Conservation (phyloP, 1,140 invertebrate genomes). For the Armadillidium nasatum region DNA sequence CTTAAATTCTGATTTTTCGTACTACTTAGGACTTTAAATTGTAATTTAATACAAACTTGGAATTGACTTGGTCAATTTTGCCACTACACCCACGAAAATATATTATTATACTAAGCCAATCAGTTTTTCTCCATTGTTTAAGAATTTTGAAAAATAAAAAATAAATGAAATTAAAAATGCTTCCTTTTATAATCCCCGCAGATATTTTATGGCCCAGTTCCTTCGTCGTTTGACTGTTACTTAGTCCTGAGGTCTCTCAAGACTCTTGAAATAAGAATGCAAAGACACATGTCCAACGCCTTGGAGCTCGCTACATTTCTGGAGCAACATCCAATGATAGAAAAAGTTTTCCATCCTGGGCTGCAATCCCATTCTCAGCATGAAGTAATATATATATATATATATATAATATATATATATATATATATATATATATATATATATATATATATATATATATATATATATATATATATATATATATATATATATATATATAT, state of each 20-base stretch:
- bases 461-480: too few relatives aligned
- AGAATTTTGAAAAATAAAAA: too few relatives aligned
- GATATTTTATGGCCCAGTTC: conserved; percentile 75
- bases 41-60: too few relatives aligned
- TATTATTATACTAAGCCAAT: too few relatives aligned
- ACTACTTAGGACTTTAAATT: too few relatives aligned
- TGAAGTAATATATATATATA: conserved; percentile 49
- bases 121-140: too few relatives aligned
- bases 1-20: too few relatives aligned
- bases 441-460: background rate
- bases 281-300: conserved; percentile 72
- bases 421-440: background rate
- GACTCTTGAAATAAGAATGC: conserved; percentile 86
- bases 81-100: too few relatives aligned
- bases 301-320: conserved; percentile 71
- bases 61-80: too few relatives aligned
- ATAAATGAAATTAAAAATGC: too few relatives aligned
- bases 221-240: conserved; percentile 92
- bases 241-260: conserved; percentile 89
- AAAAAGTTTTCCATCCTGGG: conserved; percentile 78
- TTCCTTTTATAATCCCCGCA: background rate
- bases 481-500: too few relatives aligned
- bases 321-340: conserved; percentile 68
- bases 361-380: conserved; percentile 85
- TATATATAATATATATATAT: background rate